Base-by-base conservation (phyloP, 2,888 invertebrate species). In the Galeruca laticollis region DNA sequence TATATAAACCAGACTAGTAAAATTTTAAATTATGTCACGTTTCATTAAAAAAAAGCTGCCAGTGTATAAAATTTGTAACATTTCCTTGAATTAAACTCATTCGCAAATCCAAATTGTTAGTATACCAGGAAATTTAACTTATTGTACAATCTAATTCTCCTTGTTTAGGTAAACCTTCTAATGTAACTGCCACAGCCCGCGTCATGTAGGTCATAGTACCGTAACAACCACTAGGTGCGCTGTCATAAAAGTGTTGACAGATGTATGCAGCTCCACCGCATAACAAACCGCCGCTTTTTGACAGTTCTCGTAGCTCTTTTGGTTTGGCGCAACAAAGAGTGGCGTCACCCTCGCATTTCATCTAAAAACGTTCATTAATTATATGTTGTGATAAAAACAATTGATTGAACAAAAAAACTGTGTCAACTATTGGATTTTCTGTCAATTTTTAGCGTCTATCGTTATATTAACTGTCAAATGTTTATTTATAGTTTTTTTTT, bases 181-280 rank as follows among this genome's bases (percentile, higher is more conserved):
- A 87, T 51, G 92, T 88, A 0, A 90, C 88, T 49, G 94, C 94
- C 2, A 94, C 91, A 3, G 95, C 94, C 76, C 95, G 89, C 49
- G 96, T 94, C 80, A 99, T 90, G 82, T 99, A 99, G 0, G 98
- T 97, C 95, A 99, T 98, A 59, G 98, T 98, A 73, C 99, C 99
- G 86, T 91, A 98, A 81, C 95, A 93, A 72, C 99, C 99, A 84
- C 97, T 97, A 2, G 99, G 99, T 21, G 99, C 99, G 84, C 95
- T 96, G 87, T 99, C 99, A 85, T 98, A 99, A 84, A 99, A 94
- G 85, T 98, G 97, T 85, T 96, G 94, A 85, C 99, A 99, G 74
- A 99, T 94, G 77, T 94, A 95, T 0, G 96, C 97, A 33, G 98
- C 96, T 63, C 98, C 98, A 64, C 95, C 94, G 84, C 98, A 98